Evolutionary conservation across 1,140 invertebrate genomes (phyloP), one percentile per base, ranked within the genome.

Genomic region (Laupala kohalensis): DNA sequence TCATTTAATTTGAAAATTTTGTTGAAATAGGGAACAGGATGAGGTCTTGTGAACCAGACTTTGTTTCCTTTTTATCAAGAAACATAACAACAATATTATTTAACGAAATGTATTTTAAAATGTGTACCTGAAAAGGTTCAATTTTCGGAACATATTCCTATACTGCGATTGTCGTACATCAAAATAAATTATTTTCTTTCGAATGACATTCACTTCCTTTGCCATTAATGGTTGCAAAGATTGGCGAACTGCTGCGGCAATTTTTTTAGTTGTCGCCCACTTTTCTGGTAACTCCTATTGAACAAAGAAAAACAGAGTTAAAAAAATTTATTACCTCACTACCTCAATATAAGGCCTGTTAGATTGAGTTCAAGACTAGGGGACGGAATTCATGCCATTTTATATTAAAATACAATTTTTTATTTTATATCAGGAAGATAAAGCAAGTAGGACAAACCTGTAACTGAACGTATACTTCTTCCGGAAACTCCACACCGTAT

Each of bases 221-320:
- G 87, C 85, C 76, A 90, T 86, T n/a, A 91, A 80, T 26, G 95
- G 93, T 13, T 88, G 90, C 29, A 96, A 92, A 26, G 89, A 84
- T 79, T 95, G 92, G 78, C 95, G 95, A 23, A 92, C 88, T 68
- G 89, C 87, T 5, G 91, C 86, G 5, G 92, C 88, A 73, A 87
- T 79, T 80, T 95, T 95, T 79, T 97, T 94, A 19, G 93, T 86
- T 73, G 89, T 90, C 29, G 80, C 85, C 96, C 96, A 98, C 75
- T 87, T 86, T 75, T 95, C 93, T 0, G 95, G 95, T 29, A 98
- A 80, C 76, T 93, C 88, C 80, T 89, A 81, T 63, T 87, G 77
- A 80, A n/a, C n/a, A n/a, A n/a, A n/a, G n/a, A n/a, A n/a, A n/a
- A n/a, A n/a, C n/a, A n/a, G n/a, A n/a, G 87, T 76, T 80, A 86